A percentile compares a stretch with the other conserved stretches of the same genome.
Conservation (phyloP, 1,140 invertebrate genomes). For the Aphelinus certus region DNA sequence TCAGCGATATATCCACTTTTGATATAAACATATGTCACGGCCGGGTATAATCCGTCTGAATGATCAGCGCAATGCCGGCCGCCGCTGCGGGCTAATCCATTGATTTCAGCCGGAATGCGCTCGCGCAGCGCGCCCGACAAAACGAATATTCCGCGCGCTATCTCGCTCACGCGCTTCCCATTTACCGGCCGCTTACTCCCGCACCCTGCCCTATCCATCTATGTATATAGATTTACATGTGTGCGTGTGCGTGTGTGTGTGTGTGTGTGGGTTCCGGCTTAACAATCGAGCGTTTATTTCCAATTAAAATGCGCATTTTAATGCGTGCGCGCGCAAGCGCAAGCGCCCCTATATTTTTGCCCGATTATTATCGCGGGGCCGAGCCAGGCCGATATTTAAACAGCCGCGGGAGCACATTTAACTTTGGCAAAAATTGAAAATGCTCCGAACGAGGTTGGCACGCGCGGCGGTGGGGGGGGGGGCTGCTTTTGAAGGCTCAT, state of each 20-base stretch:
- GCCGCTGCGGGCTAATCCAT: background rate
- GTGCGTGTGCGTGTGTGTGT: background rate
- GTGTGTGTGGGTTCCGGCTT: background rate
- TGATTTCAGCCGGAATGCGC: constrained; percentile 15
- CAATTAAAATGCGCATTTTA: too few species aligned
- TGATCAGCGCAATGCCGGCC: background rate
- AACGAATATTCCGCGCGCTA: background rate
- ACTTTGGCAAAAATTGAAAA: too few species aligned
- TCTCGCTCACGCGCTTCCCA: background rate
- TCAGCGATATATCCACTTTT: constrained; percentile 11
- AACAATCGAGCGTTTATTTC: too few species aligned
- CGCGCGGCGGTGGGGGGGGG: too few species aligned
- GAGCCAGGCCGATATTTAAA: too few species aligned
- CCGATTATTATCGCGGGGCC: too few species aligned
- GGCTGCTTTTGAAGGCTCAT: too few species aligned
- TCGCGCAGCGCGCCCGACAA: background rate
- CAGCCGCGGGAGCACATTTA: too few species aligned
- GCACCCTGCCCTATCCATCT: background rate
- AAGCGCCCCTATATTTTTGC: too few species aligned
- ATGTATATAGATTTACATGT: constrained; percentile 1
- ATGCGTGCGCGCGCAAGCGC: too few species aligned
- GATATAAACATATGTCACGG: constrained; percentile 22
- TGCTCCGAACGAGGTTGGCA: too few species aligned
- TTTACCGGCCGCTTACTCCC: background rate
- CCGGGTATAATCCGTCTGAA: background rate